A percentile compares a stretch with the other conserved stretches of the same genome.
Evolutionary conservation across 2,888 invertebrate genomes (phyloP).

Genomic region (Dromius quadrimaculatus): DNA sequence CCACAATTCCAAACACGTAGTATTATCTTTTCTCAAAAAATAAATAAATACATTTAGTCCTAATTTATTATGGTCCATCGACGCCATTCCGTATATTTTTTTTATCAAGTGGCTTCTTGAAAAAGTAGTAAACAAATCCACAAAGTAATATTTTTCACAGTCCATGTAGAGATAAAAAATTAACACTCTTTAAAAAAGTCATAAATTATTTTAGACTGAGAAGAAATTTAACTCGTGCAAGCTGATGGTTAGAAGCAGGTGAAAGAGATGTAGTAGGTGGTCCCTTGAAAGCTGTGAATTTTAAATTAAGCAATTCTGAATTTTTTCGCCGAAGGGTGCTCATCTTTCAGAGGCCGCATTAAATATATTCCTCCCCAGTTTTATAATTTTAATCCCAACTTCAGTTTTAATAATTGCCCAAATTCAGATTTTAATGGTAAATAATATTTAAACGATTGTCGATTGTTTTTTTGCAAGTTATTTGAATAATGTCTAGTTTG

Average conservation of each 20-base stretch:
- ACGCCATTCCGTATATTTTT: not conserved
- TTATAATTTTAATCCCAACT: too few relatives aligned
- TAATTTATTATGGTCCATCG: not conserved
- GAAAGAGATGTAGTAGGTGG: not conserved
- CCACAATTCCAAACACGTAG: not conserved
- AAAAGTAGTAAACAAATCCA: not conserved
- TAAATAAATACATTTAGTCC: not conserved
- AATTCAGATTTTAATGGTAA: too few relatives aligned
- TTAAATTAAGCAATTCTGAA: not conserved
- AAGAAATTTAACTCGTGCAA: not conserved
- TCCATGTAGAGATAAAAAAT: not conserved
- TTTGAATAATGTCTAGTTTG: too few relatives aligned
- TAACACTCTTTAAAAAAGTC: not conserved
- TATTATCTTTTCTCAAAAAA: not conserved
- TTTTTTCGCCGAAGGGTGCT: not conserved
- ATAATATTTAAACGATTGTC: too few relatives aligned
- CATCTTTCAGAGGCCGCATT: not conserved
- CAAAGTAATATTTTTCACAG: too few relatives aligned
- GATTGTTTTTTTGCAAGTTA: too few relatives aligned
- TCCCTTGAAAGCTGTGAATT: not conserved
- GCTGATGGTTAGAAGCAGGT: not conserved
- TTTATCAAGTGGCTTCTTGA: not conserved
- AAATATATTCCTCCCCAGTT: not conserved
- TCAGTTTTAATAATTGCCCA: too few relatives aligned
- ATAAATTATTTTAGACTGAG: not conserved